These are phyloP conservation scores for Mythimna albipuncta DNA, from an alignment of 2,888 invertebrate genomes.

Conservation along the genomic window DNA sequence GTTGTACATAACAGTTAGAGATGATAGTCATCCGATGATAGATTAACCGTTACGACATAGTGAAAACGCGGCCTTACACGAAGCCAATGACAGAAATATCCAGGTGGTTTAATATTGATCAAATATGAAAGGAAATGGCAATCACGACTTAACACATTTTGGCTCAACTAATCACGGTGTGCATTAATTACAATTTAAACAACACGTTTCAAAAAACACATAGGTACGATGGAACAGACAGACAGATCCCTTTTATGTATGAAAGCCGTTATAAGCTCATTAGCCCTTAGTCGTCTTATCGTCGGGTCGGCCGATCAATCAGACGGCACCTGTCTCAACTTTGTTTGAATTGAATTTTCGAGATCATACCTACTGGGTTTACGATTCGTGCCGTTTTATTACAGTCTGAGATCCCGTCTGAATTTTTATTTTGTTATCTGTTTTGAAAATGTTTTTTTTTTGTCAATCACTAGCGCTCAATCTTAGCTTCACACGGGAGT, in stretches of 20 bases:
- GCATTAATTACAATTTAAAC: no score
- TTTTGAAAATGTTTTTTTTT: not conserved
- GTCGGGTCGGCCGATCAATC: slow-evolving; percentile 56
- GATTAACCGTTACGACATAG: no score
- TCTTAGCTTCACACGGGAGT: no score
- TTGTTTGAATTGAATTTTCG: slow-evolving; percentile 74
- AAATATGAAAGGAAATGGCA: not conserved
- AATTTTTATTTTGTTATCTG: not conserved
- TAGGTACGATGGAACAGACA: slow-evolving; percentile 12
- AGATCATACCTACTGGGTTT: slow-evolving; percentile 52
- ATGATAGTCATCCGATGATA: no score
- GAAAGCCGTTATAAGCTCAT: slow-evolving; percentile 60
- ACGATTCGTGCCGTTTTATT: slow-evolving; percentile 35
- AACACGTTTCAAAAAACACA: not conserved
- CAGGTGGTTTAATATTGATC: no score
- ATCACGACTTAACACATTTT: not conserved
- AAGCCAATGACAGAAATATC: no score
- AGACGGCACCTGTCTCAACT: slow-evolving; percentile 60
- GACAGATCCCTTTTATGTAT: slow-evolving; percentile 16
- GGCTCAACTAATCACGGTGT: no score
- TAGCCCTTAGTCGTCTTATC: slow-evolving; percentile 57
- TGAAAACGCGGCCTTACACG: no score
- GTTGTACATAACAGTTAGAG: no score
- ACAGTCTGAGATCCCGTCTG: slow-evolving; percentile 16
- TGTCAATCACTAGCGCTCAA: no score